A percentile compares a stretch with the other conserved stretches of the same genome.
These are phyloP conservation scores for Ardeotis arabs DNA, from an alignment of 2,113 vertebrate species.

Conservation along the genomic window DNA sequence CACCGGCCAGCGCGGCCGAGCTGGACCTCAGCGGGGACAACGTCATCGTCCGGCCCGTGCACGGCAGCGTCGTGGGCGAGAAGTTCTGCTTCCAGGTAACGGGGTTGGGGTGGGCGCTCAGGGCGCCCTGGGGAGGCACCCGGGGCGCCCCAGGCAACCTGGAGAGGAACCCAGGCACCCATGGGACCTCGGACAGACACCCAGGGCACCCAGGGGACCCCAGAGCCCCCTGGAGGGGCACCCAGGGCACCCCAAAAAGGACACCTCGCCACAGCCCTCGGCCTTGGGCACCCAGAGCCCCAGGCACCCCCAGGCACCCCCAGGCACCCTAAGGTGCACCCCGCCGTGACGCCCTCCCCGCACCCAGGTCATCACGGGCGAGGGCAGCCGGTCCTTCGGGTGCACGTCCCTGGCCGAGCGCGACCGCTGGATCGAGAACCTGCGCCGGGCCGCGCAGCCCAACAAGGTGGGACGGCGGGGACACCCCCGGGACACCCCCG, in stretches of 20 bases:
- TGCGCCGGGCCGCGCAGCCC: slow-evolving; percentile 86
- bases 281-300: not conserved
- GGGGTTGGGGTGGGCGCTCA: no score
- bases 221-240: no score
- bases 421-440: slow-evolving; percentile 92
- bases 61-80: slow-evolving; percentile 90
- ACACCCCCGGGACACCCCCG: not conserved
- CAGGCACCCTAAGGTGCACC: not conserved
- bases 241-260: no score
- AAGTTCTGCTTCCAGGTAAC: slow-evolving; percentile 92
- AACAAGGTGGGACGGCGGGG: slow-evolving; percentile 78
- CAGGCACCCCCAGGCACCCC: no score
- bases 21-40: slow-evolving; percentile 85
- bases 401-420: slow-evolving; percentile 88
- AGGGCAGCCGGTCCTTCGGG: slow-evolving; percentile 87
- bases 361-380: slow-evolving; percentile 83
- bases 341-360: not conserved
- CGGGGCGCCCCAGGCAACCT: not conserved
- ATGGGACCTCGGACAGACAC: not conserved
- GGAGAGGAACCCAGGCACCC: no score
- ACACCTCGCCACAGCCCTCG: not conserved
- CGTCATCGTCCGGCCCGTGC: slow-evolving; percentile 85
- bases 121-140: not conserved
- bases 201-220: not conserved
- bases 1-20: slow-evolving; percentile 72